Conservation (phyloP, 2,888 invertebrate species). For the Drosophila mimica region DNA sequence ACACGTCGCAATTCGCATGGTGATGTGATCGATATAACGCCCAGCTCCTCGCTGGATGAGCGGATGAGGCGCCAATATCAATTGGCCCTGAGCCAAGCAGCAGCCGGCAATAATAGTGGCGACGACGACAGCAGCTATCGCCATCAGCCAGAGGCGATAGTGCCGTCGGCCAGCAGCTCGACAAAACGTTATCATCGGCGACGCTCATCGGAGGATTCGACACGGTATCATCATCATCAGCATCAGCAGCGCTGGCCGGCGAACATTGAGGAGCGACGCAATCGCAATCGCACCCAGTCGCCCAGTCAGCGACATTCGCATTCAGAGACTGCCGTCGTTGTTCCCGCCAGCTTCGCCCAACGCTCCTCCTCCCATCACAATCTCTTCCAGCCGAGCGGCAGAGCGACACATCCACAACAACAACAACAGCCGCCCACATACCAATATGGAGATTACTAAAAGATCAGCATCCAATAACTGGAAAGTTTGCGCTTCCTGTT, state of each 20-base stretch:
- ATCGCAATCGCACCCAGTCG: constrained; percentile 67
- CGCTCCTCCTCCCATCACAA: constrained; percentile 89
- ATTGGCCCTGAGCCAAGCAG: constrained; percentile 31
- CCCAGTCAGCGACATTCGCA: constrained; percentile 60
- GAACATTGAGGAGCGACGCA: constrained; percentile 79
- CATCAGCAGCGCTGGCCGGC: constrained; percentile 76
- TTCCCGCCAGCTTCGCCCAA: constrained; percentile 57
- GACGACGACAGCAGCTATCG: constrained; percentile 76
- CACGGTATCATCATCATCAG: constrained; percentile 70
- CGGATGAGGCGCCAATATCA: constrained; percentile 74
- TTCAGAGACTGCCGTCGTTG: constrained; percentile 56
- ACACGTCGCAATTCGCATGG: constrained; percentile 67
- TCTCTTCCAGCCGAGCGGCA: constrained; percentile 84
- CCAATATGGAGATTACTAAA: constrained; percentile 86
- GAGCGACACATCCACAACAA: constrained; percentile 30
- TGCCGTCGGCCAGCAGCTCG: constrained; percentile 43
- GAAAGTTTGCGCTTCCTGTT: constrained; percentile 16
- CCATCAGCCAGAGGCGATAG: constrained; percentile 36
- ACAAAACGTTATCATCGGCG: constrained; percentile 81
- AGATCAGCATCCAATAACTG: constrained; percentile 19
- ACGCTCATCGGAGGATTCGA: constrained; percentile 82
- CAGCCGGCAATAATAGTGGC: constrained; percentile 43
- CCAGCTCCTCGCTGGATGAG: constrained; percentile 79
- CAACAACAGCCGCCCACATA: constrained; percentile 71
- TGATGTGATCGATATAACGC: constrained; percentile 72